Base-by-base conservation (phyloP, 2,797 vertebrate species). In the Myoxocephalus aenaeus region DNA sequence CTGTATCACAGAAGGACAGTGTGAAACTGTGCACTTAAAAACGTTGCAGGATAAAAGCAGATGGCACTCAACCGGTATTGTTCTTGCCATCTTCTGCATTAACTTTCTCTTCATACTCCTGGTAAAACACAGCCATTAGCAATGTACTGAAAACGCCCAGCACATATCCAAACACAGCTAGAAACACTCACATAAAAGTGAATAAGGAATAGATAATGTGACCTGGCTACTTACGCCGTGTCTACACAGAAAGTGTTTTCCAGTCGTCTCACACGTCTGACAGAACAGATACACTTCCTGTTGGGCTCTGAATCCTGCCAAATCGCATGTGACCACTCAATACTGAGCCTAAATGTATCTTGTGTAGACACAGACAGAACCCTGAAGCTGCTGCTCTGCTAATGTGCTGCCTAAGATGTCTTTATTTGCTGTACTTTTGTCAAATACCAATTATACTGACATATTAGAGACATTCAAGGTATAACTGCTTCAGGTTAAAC, bases 61-160 rank as follows among this genome's bases (percentile, higher is more conserved):
- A 68, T 53, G 70, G 69, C 38, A 58, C 56, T 75, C 27, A 61
- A 58, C 61, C 59, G 48, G 65, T 65, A 77, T 58, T 40, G 58
- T 58, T 77, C 65, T 70, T 72, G 65, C 80, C 70, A 76, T 77
- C 67, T 58, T 65, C 64, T 66, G 71, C 40, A 53, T 65, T 67
- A 69, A 79, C 64, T 82, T 80, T 77, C 68, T 80, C 72, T 65
- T 56, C 22, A 72, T 46, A 75, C 36, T 46, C 74, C 70, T 75
- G 56, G 48, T 65, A 71, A 56, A 70, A 83, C 57, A 69, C 74
- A 66, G 56, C 74, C 58, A 54, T 71, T 62, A 18, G 42, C 56
- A 48, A 74, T 62, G 72, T 84, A 76, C 65, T 82, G 48, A 86
- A 91, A 77, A 74, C 77, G 51, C 76, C 61, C 20, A 15, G 68